Evolutionary conservation across 2,113 vertebrate species (phyloP).

Genomic region (Lipophrys pholis): DNA sequence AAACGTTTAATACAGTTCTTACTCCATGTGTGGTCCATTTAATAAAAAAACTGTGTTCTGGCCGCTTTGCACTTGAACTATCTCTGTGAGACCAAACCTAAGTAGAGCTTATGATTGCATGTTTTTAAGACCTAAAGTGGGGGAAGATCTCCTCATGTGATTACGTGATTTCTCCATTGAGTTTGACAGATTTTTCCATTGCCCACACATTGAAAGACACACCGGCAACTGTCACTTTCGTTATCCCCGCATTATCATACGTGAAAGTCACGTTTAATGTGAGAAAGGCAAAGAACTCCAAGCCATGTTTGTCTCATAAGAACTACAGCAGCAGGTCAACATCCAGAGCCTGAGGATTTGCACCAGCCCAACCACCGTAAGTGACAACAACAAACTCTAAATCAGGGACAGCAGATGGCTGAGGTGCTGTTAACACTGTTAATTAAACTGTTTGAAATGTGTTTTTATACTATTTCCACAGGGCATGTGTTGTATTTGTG

Average conservation of each 20-base stretch:
- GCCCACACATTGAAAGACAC: slow-evolving; percentile 64
- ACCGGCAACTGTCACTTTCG: slow-evolving; percentile 46
- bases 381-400: slow-evolving; percentile 55
- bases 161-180: slow-evolving; percentile 33
- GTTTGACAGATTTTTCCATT: no score
- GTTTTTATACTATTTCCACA: background rate
- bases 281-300: slow-evolving; percentile 17
- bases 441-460: slow-evolving; percentile 29
- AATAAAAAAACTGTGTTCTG: slow-evolving; percentile 13
- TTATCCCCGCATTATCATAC: slow-evolving; percentile 29
- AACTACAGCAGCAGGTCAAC: slow-evolving; percentile 39
- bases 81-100: background rate
- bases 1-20: slow-evolving; percentile 33
- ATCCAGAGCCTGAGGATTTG: slow-evolving; percentile 30
- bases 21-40: slow-evolving; percentile 31
- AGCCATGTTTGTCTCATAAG: slow-evolving; percentile 15
- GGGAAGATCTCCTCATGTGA: slow-evolving; percentile 30
- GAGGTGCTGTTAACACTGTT: slow-evolving; percentile 2
- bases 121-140: slow-evolving; percentile 3
- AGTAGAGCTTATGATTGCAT: background rate
- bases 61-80: background rate
- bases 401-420: slow-evolving; percentile 9
- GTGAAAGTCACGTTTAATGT: slow-evolving; percentile 20
- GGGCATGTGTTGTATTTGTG: background rate
- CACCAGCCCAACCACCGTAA: slow-evolving; percentile 40